These are phyloP conservation scores for Nyctereutes procyonoides DNA, from an alignment of 2,113 vertebrate species.

Conservation along the genomic window DNA sequence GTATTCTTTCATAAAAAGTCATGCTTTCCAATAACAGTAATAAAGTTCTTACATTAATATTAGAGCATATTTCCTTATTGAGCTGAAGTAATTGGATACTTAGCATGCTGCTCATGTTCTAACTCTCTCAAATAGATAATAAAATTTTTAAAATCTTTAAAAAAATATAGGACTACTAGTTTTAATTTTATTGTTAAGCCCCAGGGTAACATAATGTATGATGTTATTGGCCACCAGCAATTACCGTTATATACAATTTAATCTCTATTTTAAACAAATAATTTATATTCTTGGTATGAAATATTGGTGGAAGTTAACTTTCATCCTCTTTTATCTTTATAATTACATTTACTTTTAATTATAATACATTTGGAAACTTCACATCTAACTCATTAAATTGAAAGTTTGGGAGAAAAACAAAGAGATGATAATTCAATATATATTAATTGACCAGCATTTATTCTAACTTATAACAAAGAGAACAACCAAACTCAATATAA, in stretches of 20 bases:
- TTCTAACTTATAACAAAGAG: background rate
- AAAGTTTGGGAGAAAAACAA: background rate
- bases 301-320: background rate
- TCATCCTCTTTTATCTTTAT: background rate
- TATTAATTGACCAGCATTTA: background rate
- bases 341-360: background rate
- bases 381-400: background rate
- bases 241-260: background rate
- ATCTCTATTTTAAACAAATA: conserved; percentile 30
- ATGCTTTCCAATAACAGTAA: background rate
- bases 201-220: conserved; percentile 46
- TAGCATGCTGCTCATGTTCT: background rate
- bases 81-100: background rate
- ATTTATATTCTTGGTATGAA: background rate
- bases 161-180: conserved; percentile 57
- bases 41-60: background rate
- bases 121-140: too few relatives aligned
- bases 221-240: conserved; percentile 70
- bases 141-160: too few relatives aligned
- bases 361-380: background rate
- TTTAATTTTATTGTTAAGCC: conserved; percentile 18
- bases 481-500: background rate
- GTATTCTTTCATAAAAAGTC: background rate
- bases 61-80: background rate
- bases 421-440: background rate